These are phyloP conservation scores for Drosophila bocki DNA, from an alignment of 1,140 invertebrate genomes.

Conservation along the genomic window DNA sequence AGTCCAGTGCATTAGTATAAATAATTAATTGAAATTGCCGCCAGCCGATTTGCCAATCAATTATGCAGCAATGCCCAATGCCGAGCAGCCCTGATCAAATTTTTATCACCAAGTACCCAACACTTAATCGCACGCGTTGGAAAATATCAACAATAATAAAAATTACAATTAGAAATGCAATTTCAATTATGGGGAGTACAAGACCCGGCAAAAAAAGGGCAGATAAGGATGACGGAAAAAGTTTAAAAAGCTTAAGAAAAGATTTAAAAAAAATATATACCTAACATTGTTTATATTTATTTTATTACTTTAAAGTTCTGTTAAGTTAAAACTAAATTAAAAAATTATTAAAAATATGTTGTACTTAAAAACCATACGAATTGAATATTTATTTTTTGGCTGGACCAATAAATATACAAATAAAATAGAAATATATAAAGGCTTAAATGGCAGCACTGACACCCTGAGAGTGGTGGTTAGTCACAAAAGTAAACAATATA, in stretches of 20 bases:
- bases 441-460: background rate
- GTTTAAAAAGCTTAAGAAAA: too few relatives aligned
- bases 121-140: conserved; percentile 27
- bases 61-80: conserved; percentile 35
- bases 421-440: background rate
- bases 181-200: conserved; percentile 3
- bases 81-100: background rate
- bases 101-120: conserved; percentile 33
- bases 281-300: background rate
- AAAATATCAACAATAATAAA: conserved; percentile 6
- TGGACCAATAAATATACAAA: background rate
- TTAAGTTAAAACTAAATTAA: too few relatives aligned
- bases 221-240: background rate
- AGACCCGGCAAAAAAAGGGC: background rate
- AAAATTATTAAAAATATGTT: background rate
- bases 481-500: conserved; percentile 3
- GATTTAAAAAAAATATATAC: too few relatives aligned
- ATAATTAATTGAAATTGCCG: conserved; percentile 26
- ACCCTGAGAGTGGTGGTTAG: background rate
- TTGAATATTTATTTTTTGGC: background rate
- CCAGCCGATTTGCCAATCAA: conserved; percentile 27
- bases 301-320: background rate
- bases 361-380: background rate
- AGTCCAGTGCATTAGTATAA: conserved; percentile 9
- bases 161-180: conserved; percentile 15